These are phyloP conservation scores for Wasmannia auropunctata DNA, from an alignment of 1,140 invertebrate species.

Conservation along the genomic window DNA sequence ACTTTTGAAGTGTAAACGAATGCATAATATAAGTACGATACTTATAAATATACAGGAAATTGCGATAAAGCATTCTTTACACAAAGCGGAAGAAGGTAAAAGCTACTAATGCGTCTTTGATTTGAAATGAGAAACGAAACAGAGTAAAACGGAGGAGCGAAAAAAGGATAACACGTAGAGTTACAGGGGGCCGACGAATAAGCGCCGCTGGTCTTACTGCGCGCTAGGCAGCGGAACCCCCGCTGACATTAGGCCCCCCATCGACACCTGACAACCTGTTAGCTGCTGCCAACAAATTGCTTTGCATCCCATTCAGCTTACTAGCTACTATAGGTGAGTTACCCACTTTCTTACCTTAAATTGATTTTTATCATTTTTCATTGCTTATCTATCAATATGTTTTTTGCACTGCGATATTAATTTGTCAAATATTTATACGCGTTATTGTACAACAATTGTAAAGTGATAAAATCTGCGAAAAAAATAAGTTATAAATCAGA, in stretches of 20 bases:
- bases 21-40: not conserved
- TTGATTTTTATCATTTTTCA: not conserved
- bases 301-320: constrained; percentile 71
- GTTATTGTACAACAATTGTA: not conserved
- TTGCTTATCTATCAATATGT: not conserved
- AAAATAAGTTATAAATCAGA: not conserved
- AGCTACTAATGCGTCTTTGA: not conserved
- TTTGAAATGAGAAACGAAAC: constrained; percentile 54
- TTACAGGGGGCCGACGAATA: constrained; percentile 70
- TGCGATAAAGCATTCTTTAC: not conserved
- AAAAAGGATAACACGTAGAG: constrained; percentile 57
- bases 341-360: constrained; percentile 18
- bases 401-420: not conserved
- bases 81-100: not conserved
- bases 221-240: constrained; percentile 74
- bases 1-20: not conserved
- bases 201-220: constrained; percentile 70
- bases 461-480: not conserved
- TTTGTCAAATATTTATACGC: not conserved
- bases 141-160: constrained; percentile 41
- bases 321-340: constrained; percentile 26
- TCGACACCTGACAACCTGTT: constrained; percentile 80
- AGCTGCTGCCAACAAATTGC: constrained; percentile 82
- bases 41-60: not conserved
- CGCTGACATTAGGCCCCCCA: constrained; percentile 79